These are phyloP conservation scores for Monochamus saltuarius DNA, from an alignment of 1,140 invertebrate genomes.

Conservation along the genomic window DNA sequence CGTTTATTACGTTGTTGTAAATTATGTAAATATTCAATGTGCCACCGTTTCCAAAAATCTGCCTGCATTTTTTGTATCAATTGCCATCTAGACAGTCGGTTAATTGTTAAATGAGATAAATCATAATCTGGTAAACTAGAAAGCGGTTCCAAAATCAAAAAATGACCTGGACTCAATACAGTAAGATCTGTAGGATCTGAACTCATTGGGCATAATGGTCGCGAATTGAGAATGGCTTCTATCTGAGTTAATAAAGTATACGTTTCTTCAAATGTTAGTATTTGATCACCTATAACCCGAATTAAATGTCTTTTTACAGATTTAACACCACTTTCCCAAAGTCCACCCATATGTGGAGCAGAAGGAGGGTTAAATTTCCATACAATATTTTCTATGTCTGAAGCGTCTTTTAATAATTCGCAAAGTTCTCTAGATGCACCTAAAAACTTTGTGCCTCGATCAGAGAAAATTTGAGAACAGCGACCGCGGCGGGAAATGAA, in stretches of 20 bases:
- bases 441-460: slow-evolving; percentile 48
- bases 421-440: slow-evolving; percentile 21
- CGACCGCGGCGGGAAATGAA: slow-evolving; percentile 44
- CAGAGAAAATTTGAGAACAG: slow-evolving; percentile 37
- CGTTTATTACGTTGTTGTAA: background rate
- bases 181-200: too few species aligned
- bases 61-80: background rate
- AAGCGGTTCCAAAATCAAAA: too few species aligned
- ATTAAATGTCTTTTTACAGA: background rate
- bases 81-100: background rate
- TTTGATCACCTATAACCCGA: too few species aligned
- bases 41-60: slow-evolving; percentile 4
- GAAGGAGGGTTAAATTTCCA: background rate
- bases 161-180: too few species aligned
- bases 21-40: background rate
- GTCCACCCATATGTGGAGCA: slow-evolving; percentile 1
- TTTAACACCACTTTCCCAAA: background rate
- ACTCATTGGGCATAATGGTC: too few species aligned
- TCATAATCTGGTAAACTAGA: too few species aligned
- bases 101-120: too few species aligned
- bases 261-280: too few species aligned
- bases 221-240: too few species aligned
- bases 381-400: background rate
- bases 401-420: background rate
- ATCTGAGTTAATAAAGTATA: too few species aligned